Base-by-base conservation (phyloP, 2,797 vertebrate species). In the Rhynchonycteris naso region DNA sequence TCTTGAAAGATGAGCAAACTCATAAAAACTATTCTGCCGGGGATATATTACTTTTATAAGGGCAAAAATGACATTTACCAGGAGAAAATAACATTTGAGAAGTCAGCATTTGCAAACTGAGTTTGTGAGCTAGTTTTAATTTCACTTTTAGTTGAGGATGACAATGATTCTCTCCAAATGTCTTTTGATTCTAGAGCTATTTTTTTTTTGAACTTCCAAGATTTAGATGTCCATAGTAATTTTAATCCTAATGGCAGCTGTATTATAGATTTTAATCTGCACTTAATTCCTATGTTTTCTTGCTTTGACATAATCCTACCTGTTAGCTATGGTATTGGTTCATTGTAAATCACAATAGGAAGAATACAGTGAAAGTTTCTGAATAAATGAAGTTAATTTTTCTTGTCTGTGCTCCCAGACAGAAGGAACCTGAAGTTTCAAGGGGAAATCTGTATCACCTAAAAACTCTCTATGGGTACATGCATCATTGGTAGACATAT, bases 351-450 rank as follows among this genome's bases (percentile, higher is more conserved):
- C 83, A 95, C 30, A 87, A 28, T 87, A 35, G 58, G 35, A 96
- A 84, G 38, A 94, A 94, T 14, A 84, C 9, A 91, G 12, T 78
- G 59, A 91, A 86, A 93, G 26, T 2, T 94, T 95, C 66, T 90
- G 81, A 95, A 96, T 74, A 89, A 97, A 96, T 79, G 16, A 88
- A 90, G 38, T 91, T 92, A 30, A 61, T 87, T 95, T 92, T 88
- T 87, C 68, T 88, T 89, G 21, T 61, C 26, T 71, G 1, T 24
- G 30, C 21, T 47, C 24, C 76, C 93, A 13, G 33, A 85, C 2
- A 81, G 80, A 78, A 87, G 26, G 3, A 88, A 81, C 91, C 26
- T 88, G 81, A 85, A 69, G 11, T 5, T 63, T 88, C 63, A 72
- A 33, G 50, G 30, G 33, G 81, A 91, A 76, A 72, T 61, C 5